phyloP scores from a whole-genome alignment of 2,888 invertebrate species.

The Phymatocera aterrima region DNA sequence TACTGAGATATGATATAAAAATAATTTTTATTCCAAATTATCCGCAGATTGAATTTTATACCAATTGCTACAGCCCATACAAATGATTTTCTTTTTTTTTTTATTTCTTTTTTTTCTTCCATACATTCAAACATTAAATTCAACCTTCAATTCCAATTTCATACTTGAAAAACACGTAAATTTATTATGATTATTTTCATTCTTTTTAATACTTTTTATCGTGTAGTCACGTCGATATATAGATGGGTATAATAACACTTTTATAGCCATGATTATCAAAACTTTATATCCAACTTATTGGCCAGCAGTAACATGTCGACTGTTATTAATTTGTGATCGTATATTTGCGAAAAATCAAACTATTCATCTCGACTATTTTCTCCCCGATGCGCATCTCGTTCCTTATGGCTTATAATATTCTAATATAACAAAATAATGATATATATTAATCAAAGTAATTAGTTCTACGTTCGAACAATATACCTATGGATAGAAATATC shows the following conservation, averaged over 20 bases:
- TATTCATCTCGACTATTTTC: too few relatives aligned
- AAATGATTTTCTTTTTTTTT: too few relatives aligned
- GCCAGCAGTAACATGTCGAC: background rate
- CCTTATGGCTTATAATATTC: too few relatives aligned
- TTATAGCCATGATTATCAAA: background rate
- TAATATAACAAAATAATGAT: background rate
- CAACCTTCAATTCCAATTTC: background rate
- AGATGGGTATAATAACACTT: too few relatives aligned
- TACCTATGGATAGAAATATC: too few relatives aligned
- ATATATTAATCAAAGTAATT: background rate
- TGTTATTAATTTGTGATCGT: background rate
- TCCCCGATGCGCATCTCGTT: too few relatives aligned
- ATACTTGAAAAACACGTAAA: background rate
- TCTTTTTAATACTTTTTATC: background rate
- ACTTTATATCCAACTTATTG: background rate
- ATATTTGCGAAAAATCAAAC: too few relatives aligned
- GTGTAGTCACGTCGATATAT: background rate
- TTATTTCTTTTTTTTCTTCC: too few relatives aligned
- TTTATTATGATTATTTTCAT: too few relatives aligned
- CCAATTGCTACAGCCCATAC: background rate
- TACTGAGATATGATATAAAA: background rate
- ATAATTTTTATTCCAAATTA: background rate
- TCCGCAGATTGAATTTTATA: background rate
- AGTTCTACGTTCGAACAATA: too few relatives aligned
- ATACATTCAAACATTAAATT: background rate